These are phyloP conservation scores for Papilio polyxenes DNA, from an alignment of 1,140 invertebrate genomes.

Conservation along the genomic window DNA sequence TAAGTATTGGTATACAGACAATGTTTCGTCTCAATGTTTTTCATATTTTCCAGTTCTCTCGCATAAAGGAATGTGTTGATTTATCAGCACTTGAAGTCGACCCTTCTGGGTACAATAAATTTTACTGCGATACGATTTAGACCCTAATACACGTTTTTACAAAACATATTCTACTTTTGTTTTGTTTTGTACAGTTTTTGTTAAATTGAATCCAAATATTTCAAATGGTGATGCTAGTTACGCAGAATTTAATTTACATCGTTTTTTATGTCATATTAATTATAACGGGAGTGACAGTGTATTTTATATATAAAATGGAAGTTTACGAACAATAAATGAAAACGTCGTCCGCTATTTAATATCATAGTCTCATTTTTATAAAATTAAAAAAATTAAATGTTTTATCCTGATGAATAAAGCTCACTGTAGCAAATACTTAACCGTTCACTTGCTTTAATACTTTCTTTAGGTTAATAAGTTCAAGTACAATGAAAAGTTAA, in stretches of 20 bases:
- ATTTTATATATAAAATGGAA: not conserved
- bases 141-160: not conserved
- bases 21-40: not conserved
- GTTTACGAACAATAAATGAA: not conserved
- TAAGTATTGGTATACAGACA: not conserved
- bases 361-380: not conserved
- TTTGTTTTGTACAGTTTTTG: not conserved
- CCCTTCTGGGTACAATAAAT: not conserved
- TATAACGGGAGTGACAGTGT: not conserved
- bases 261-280: not conserved
- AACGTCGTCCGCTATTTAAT: not conserved
- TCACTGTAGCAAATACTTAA: not conserved
- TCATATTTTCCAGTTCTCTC: not conserved
- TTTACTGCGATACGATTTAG: conserved; percentile 8
- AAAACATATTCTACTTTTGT: not conserved
- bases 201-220: not conserved
- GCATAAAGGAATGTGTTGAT: not conserved
- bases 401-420: conserved; percentile 1
- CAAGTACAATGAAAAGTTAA: not conserved
- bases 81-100: conserved; percentile 1
- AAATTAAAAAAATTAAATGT: not conserved
- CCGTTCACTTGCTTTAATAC: not conserved
- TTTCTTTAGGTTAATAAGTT: not conserved
- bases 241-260: no score
- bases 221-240: no score